These are phyloP conservation scores for Arothron firmamentum DNA, from an alignment of 2,113 vertebrate species.

Conservation along the genomic window DNA sequence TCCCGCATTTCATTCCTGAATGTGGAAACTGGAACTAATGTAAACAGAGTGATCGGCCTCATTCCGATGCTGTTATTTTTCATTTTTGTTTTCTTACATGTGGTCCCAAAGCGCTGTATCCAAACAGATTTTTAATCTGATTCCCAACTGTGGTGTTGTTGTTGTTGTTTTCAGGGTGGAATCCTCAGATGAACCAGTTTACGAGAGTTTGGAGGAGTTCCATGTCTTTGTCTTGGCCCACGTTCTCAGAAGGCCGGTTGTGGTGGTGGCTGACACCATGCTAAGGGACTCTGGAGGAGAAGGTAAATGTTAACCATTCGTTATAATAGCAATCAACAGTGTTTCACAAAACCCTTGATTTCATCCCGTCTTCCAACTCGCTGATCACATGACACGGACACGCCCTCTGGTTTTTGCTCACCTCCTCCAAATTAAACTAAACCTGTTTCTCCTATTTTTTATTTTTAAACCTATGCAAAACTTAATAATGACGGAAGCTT, in stretches of 20 bases:
- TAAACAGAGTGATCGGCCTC: slow-evolving; percentile 15
- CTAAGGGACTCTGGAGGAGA: slow-evolving; percentile 94
- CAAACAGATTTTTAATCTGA: too few species aligned
- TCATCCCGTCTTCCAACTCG: too few species aligned
- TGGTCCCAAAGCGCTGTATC: neutral
- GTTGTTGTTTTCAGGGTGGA: slow-evolving; percentile 73
- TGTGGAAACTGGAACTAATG: slow-evolving; percentile 27
- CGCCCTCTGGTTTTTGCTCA: too few species aligned
- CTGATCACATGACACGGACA: too few species aligned
- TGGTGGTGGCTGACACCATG: slow-evolving; percentile 98
- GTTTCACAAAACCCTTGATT: too few species aligned
- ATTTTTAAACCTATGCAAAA: too few species aligned
- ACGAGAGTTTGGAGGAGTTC: slow-evolving; percentile 96
- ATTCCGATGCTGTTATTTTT: slow-evolving; percentile 22
- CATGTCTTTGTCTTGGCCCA: slow-evolving; percentile 95
- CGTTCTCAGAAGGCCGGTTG: slow-evolving; percentile 87
- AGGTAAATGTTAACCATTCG: slow-evolving; percentile 67
- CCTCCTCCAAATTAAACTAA: too few species aligned
- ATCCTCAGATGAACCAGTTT: slow-evolving; percentile 89
- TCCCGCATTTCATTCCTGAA: slow-evolving; percentile 48
- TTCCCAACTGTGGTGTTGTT: neutral
- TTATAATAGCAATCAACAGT: too few species aligned
- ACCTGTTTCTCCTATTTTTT: too few species aligned
- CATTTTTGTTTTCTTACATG: neutral
- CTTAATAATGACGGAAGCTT: too few species aligned